A percentile compares a stretch with the other conserved stretches of the same genome.
Evolutionary conservation across 2,888 invertebrate species (phyloP).

Genomic region (Amiota communis): DNA sequence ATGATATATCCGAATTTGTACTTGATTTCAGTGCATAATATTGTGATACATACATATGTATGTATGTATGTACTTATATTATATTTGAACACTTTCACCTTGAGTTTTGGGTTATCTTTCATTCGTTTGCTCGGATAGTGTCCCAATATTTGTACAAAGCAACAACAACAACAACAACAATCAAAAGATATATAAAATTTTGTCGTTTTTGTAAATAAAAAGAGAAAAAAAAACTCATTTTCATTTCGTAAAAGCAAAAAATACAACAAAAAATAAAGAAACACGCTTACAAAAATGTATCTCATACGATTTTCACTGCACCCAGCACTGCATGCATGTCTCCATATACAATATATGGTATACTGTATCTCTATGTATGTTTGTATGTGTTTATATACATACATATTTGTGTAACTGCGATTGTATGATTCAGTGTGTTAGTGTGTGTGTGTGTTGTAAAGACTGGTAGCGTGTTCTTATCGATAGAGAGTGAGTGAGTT

Average conservation of each 20-base stretch:
- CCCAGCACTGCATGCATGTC: no score
- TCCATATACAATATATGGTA: no score
- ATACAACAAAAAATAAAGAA: not conserved
- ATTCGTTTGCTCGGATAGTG: not conserved
- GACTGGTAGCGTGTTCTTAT: slow-evolving; percentile 23
- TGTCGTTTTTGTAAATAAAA: not conserved
- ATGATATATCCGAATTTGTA: no score
- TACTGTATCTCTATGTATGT: not conserved
- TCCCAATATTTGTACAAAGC: not conserved
- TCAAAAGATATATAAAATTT: not conserved
- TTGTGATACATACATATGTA: not conserved
- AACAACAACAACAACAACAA: no score
- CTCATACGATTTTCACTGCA: no score
- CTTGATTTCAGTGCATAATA: no score
- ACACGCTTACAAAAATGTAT: no score
- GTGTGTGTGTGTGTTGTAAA: slow-evolving; percentile 9
- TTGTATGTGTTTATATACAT: not conserved
- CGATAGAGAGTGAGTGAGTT: slow-evolving; percentile 17
- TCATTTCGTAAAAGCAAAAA: not conserved
- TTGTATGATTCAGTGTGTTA: not conserved
- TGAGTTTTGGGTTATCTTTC: not conserved
- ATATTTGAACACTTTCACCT: slow-evolving; percentile 8
- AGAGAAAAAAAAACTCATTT: not conserved
- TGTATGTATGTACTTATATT: not conserved
- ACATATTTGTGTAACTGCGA: not conserved